A percentile compares a stretch with the other conserved stretches of the same genome.
Evolutionary conservation across 2,797 vertebrate species (phyloP).

Genomic region (Trichosurus vulpecula): DNA sequence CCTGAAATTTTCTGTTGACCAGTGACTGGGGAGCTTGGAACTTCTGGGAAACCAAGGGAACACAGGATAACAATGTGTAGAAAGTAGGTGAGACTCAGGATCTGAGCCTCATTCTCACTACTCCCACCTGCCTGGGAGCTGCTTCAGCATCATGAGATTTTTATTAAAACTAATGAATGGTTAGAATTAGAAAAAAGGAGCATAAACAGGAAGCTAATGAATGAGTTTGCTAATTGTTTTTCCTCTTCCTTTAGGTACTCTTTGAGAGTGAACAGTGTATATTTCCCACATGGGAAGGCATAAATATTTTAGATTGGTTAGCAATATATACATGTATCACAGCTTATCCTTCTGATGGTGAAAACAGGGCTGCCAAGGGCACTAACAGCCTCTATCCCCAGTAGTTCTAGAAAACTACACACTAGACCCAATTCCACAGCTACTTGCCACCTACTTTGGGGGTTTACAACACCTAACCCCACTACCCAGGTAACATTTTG

Average conservation of each 20-base stretch:
- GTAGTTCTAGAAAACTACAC: neutral
- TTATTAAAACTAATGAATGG: neutral
- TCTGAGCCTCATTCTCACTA: no score
- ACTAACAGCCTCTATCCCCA: neutral
- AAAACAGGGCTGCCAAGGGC: neutral
- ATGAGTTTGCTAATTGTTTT: neutral
- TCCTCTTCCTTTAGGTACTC: neutral
- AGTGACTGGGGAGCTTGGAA: neutral
- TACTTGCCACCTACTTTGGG: neutral
- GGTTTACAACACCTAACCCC: neutral
- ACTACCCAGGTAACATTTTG: neutral
- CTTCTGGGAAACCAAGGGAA: neutral
- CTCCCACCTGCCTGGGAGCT: no score
- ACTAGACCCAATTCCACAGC: neutral
- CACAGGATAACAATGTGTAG: slow-evolving; percentile 61
- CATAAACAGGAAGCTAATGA: neutral
- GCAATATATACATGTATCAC: neutral
- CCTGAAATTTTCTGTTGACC: neutral
- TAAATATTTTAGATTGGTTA: neutral
- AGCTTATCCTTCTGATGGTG: neutral
- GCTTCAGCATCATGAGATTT: no score
- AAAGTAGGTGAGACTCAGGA: neutral
- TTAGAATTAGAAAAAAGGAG: neutral
- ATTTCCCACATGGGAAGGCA: neutral
- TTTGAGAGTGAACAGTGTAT: neutral